phyloP scores from a whole-genome alignment of 2,888 invertebrate species.

The Harpagoxenus sublaevis region DNA sequence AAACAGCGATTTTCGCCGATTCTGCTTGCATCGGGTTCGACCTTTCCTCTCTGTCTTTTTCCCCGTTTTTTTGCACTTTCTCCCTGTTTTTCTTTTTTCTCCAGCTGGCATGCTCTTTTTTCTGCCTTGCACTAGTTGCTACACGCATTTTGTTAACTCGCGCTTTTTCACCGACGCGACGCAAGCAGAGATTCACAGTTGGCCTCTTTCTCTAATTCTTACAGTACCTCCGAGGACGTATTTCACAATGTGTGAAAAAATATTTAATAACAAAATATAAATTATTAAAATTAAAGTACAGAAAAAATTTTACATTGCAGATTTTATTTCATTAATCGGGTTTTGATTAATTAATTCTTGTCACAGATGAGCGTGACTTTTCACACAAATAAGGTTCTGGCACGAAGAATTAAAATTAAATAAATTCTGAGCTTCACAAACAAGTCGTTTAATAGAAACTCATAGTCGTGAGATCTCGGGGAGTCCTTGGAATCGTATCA shows the following conservation, averaged over 20 bases:
- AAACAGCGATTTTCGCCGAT: conserved; percentile 80
- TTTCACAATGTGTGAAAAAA: background rate
- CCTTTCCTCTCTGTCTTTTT: conserved; percentile 57
- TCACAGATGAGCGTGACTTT: background rate
- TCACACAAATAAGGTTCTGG: background rate
- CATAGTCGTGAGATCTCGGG: conserved; percentile 21
- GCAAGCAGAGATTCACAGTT: conserved; percentile 12
- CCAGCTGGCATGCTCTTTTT: conserved; percentile 2
- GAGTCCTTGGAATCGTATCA: conserved; percentile 20
- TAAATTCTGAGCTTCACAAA: conserved; percentile 26
- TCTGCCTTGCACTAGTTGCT: conserved; percentile 44
- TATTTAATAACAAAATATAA: background rate
- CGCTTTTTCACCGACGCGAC: conserved; percentile 43
- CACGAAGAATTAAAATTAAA: conserved; percentile 25
- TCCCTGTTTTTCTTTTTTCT: conserved; percentile 29
- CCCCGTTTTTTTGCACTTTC: background rate
- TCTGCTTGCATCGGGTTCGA: conserved; percentile 66
- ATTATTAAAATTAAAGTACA: background rate
- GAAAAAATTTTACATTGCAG: background rate
- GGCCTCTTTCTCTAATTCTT: background rate
- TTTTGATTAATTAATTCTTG: background rate
- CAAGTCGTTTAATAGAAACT: conserved; percentile 41
- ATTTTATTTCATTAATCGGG: background rate
- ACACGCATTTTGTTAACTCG: conserved; percentile 66
- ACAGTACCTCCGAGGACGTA: background rate